Evolutionary conservation across 2,888 invertebrate species (phyloP), one percentile per base, ranked within the genome.

Genomic region (Hesperia comma): DNA sequence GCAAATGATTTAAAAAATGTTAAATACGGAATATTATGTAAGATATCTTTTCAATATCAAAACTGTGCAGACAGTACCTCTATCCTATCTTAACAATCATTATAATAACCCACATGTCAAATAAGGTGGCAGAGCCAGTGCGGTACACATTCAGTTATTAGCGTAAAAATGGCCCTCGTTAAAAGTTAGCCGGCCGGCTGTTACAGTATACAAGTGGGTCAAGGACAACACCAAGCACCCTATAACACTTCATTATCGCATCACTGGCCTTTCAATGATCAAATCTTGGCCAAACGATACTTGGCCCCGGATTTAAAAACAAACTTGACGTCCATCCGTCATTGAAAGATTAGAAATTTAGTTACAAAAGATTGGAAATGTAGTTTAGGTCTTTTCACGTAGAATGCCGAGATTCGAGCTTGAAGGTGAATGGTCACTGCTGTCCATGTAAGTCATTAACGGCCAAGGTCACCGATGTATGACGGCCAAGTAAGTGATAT

Each of bases 131-230:
- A 26, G 15, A 26, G 26, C 15, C 43, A 26, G 37, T 37, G 12
- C 37, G 40, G 58, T 58, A 58, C 43, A 41, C 43, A 15, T 55
- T 61, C 51, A 55, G 51, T 37, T 67, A 61, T 49, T 61, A 61
- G 10, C 68, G 53, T 61, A 57, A 61, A 68, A 64, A 64, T 68
- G 61, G 41, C 64, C 43, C 55, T 64, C 60, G 63, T 58, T 55
- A 56, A 63, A 68, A 70, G 68, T 68, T 69, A 68, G 63, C 64
- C 61, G 19, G 60, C 46, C 66, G 55, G 60, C 61, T 58, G 61
- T 71, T 63, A 84, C 83, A 81, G 79, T 79, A 75, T 73, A 72
- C 81, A 90, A 86, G 79, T 90, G 75, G 90, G 91, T 90, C 89
- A 90, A 88, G 87, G 88, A 84, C 85, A 81, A 75, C 76, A 73